These are phyloP conservation scores for Malthinus seriepunctatus DNA, from an alignment of 2,888 invertebrate species.

Conservation along the genomic window DNA sequence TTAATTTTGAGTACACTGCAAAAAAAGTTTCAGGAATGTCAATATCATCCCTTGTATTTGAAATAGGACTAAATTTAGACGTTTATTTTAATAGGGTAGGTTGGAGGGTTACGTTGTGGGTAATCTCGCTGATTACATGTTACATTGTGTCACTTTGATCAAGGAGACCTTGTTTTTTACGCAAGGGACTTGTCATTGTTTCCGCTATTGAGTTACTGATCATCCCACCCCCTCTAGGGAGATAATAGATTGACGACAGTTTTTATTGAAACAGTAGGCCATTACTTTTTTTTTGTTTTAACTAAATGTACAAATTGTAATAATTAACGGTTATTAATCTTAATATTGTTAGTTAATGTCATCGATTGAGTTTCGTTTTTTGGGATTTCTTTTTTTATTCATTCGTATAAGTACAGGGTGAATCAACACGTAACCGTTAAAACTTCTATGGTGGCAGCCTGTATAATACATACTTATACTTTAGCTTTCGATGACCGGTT, in stretches of 20 bases:
- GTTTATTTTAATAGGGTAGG: slow-evolving; percentile 28
- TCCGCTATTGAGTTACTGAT: slow-evolving; percentile 40
- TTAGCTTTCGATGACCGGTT: too few species aligned
- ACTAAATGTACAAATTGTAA: slow-evolving; percentile 2
- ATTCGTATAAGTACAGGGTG: background rate
- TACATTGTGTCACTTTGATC: slow-evolving; percentile 53
- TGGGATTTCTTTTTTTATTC: background rate
- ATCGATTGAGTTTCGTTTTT: background rate
- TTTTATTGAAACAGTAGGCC: slow-evolving; percentile 9
- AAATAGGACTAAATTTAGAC: slow-evolving; percentile 6
- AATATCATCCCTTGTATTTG: background rate
- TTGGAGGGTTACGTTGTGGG: slow-evolving; percentile 37
- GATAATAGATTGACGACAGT: slow-evolving; percentile 16
- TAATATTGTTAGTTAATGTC: background rate
- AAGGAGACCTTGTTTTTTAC: slow-evolving; percentile 52
- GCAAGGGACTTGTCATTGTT: slow-evolving; percentile 51
- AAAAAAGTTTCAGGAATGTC: slow-evolving; percentile 28
- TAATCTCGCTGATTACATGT: slow-evolving; percentile 52
- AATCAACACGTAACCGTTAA: too few species aligned
- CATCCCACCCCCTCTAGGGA: slow-evolving; percentile 27
- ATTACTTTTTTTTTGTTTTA: slow-evolving; percentile 9
- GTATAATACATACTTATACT: too few species aligned
- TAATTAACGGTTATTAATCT: slow-evolving; percentile 14
- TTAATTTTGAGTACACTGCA: slow-evolving; percentile 48
- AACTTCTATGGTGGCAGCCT: too few species aligned